Conservation (phyloP, 2,113 vertebrate species). For the Bos javanicus region DNA sequence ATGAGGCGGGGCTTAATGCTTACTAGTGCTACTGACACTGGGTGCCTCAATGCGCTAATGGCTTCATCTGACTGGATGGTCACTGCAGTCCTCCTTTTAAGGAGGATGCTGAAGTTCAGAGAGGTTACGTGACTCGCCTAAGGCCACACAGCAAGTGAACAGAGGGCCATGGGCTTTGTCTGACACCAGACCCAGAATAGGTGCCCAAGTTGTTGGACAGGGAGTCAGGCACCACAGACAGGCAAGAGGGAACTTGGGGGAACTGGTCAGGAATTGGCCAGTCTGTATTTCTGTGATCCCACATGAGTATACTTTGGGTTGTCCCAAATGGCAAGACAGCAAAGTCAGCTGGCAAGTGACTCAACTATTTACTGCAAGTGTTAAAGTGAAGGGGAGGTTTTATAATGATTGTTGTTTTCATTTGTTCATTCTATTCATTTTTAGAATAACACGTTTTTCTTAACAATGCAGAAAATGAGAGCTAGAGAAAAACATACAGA, state of each 20-base stretch:
- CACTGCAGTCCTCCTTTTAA: neutral
- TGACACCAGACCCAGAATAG: neutral
- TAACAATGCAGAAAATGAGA: slow-evolving; percentile 3
- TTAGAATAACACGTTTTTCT: neutral
- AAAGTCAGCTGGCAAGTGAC: neutral
- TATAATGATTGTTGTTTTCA: neutral
- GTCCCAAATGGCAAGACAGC: too few relatives aligned
- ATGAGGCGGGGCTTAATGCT: accelerated
- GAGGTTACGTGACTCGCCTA: neutral
- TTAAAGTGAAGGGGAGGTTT: neutral
- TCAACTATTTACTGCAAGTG: neutral
- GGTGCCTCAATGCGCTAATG: neutral
- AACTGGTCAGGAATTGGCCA: neutral
- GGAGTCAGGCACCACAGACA: neutral
- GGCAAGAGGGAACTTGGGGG: neutral
- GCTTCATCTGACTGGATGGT: accelerated
- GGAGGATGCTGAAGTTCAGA: neutral
- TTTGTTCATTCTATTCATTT: neutral
- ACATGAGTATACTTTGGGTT: accelerated
- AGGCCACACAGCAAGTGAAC: neutral
- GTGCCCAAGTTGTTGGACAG: neutral
- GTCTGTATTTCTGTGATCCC: neutral
- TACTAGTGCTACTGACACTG: neutral
- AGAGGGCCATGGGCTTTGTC: too few relatives aligned
- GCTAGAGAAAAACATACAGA: neutral